Evolutionary conservation across 2,888 invertebrate species (phyloP), one percentile per base, ranked within the genome.

Genomic region (Oscheius myriophilus): DNA sequence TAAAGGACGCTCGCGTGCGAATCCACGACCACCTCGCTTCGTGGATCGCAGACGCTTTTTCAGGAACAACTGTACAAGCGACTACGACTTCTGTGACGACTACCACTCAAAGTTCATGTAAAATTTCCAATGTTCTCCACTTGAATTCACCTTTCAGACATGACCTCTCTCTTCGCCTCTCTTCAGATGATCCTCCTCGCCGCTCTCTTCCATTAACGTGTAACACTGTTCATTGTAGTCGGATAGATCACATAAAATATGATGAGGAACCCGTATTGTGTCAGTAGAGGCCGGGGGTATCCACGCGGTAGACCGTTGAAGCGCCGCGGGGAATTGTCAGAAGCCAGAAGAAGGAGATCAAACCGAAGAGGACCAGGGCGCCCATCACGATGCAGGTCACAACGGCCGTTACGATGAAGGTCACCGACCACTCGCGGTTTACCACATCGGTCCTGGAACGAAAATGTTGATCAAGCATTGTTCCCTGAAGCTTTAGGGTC

Each of bases 11-110:
- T 0, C 62, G 78, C 21, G 1, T 12, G 2, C 42, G 70, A 23
- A 78, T 78, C 42, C 75, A 76, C 21, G 69, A 59, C 46, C 67
- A 78, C 67, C 67, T 78, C 25, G 53, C 49, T 12, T 63, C 39
- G 43, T 78, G 78, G 78, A 67, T 76, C 12, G 26, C 61, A 6
- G 61, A 69, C 42, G 73, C 72, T 4, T 68, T 33, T 21, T 1
- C 14, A 2, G 6, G 18, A 7, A 14, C 61, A 4, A 45, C 59
- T 11, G 1, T 41, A 1, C 57, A 42, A 23, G 45, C 9, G 55
- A 16, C 39, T 33, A 33, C 33, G 9, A 33, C 33, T 9, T 9
- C 33, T 6, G 33, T 33, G 33, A 9, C 9, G 33, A 9, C 33
- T 6, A 33, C 33, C 33, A 33, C 33, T 33, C 3, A 33, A 9